Percentiles rank a stretch among this genome's conserved stretches.
phyloP scores from a whole-genome alignment of 2,113 vertebrate genomes.

The Pachyramphus minor region DNA sequence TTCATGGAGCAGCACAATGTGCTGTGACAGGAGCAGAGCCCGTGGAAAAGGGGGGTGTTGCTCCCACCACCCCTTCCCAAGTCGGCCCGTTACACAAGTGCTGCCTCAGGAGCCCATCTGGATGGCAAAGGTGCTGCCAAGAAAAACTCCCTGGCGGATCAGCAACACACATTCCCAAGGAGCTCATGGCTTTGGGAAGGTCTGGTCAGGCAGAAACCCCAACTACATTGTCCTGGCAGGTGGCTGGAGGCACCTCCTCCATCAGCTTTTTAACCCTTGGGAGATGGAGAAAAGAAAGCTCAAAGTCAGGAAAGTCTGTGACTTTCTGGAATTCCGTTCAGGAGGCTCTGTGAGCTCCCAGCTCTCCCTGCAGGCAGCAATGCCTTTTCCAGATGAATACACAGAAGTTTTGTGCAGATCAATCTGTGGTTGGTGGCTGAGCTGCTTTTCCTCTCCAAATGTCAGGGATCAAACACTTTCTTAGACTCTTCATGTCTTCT shows the following conservation, averaged over 20 bases:
- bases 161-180: conserved; percentile 22
- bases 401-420: neutral
- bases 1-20: neutral
- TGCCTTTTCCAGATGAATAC: neutral
- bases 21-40: neutral
- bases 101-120: conserved; percentile 46
- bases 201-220: neutral
- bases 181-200: conserved; percentile 39
- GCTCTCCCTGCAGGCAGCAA: neutral
- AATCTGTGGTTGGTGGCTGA: neutral
- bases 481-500: neutral
- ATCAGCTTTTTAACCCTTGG: neutral
- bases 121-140: conserved; percentile 60
- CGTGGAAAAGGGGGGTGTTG: neutral
- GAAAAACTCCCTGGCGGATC: conserved; percentile 61
- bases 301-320: neutral
- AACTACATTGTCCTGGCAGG: neutral
- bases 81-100: conserved; percentile 42
- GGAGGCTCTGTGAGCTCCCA: neutral
- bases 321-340: neutral
- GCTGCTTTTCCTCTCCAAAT: neutral
- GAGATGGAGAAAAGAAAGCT: neutral
- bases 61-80: neutral
- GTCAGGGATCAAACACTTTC: neutral
- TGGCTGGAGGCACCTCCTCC: neutral